Percentiles rank a stretch among this genome's conserved stretches.
phyloP scores from a whole-genome alignment of 2,797 vertebrate genomes.

The Microchirus variegatus region DNA sequence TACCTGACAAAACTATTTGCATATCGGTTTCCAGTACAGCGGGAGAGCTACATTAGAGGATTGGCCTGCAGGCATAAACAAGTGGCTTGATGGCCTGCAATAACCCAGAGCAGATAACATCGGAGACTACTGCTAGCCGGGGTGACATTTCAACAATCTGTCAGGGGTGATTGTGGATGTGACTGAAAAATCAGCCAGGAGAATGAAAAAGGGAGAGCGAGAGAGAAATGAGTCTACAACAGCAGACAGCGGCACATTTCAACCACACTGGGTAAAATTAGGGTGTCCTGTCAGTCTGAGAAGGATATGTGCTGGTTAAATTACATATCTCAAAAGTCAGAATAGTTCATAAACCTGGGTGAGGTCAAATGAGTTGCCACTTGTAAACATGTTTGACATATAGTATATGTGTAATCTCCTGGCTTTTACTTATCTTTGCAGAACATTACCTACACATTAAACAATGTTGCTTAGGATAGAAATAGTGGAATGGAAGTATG shows the following conservation, averaged over 20 bases:
- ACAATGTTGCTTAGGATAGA: not conserved
- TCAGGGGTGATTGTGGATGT: slow-evolving; percentile 64
- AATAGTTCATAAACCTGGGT: no score
- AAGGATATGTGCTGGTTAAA: no score
- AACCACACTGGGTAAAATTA: no score
- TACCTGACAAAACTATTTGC: not conserved
- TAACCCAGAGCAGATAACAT: slow-evolving; percentile 73
- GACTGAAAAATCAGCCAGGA: slow-evolving; percentile 48
- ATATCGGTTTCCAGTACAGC: slow-evolving; percentile 16
- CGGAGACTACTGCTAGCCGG: slow-evolving; percentile 67
- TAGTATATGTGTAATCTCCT: no score
- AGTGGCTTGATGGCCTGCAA: slow-evolving; percentile 57
- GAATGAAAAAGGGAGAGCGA: not conserved
- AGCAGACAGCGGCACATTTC: not conserved
- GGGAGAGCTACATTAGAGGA: slow-evolving; percentile 27
- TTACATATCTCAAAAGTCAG: no score
- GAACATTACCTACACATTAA: no score
- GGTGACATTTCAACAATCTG: slow-evolving; percentile 81
- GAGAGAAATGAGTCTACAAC: not conserved
- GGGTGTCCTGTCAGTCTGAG: no score
- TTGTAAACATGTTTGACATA: no score
- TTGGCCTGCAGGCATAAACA: slow-evolving; percentile 34
- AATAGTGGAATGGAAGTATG: slow-evolving; percentile 2
- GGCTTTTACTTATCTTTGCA: no score
- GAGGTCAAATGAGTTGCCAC: no score